Evolutionary conservation across 2,888 invertebrate species (phyloP), one percentile per base, ranked within the genome.

Genomic region (Drosophila hamatofila): DNA sequence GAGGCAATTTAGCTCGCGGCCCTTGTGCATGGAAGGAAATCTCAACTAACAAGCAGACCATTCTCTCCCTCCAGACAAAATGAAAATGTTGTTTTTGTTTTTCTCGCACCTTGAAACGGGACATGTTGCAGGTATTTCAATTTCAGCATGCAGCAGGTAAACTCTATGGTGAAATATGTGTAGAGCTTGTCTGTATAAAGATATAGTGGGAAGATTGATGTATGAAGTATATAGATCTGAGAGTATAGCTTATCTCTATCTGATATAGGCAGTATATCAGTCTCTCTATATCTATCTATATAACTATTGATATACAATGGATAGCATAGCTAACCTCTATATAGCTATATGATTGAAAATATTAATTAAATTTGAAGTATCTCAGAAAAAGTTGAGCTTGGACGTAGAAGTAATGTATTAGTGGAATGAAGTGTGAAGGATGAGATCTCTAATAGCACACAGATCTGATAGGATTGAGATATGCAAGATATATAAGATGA

Each of bases 1-100:
- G 68, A 63, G 81, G 78, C 72, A 81, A 81, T 73, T 64, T 78
- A 69, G 77, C 82, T 65, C 62, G 61, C 52, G 68, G 70, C 75
- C 58, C 72, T 60, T 33, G 65, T 37, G 81, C 83, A 80, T 80
- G 80, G 57, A 83, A 83, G 80, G 57, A 83, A 83, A 83, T 83
- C 78, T 85, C 68, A 75, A 63, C 71, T 83, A 81, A 78, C 82
- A 83, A 83, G 72, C 80, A 66, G 73, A 83, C 76, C 76, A 64
- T 70, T 74, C 60, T 74, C 58, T 67, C 76, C 79, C 72, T 74
- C 71, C 68, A 58, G 80, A 74, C 65, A 70, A 78, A 78, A 71
- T 51, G 74, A 70, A 59, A 78, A 61, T 62, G 56, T 42, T 49
- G 55, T 51, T 55, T 21, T 52, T 49, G 48, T 55, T 51, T 21